Evolutionary conservation across 2,797 vertebrate species (phyloP), one percentile per base, ranked within the genome.

Genomic region (Pelochelys cantorii): DNA sequence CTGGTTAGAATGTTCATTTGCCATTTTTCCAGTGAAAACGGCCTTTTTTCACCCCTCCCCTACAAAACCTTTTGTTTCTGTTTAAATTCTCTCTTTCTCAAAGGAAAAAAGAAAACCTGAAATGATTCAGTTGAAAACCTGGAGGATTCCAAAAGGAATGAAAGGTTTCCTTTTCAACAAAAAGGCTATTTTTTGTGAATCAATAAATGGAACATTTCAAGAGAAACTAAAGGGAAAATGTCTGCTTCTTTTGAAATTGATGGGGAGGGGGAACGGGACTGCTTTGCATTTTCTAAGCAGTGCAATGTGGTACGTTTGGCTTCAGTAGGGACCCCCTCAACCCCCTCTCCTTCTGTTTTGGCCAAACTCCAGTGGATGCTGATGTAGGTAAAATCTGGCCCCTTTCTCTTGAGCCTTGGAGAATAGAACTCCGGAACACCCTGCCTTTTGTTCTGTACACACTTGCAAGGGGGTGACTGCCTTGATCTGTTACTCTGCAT

Each of bases 1-100:
- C 59, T 93, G 91, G 89, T n/a, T 89, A 90, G 84, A 96, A 96
- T 97, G 18, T 71, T 71, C 34, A 71, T 71, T 71, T 11, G 20
- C 68, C 5, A 5, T 71, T 68, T 75, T 75, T 75, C 23, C 37
- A 75, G 3, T 14, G 23, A 42, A 75, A 75, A 25, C 23, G 71
- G 71, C 11, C 71, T 48, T 37, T 48, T 71, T 15, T 15, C 6
- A 3, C 1, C 56, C 20, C 56, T 25, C 12, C 62, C 11, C 6
- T 12, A 77, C 42, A 25, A 77, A 52, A 29, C 25, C 42, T 27
- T 77, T 48, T 17, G 27, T 27, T 48, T 77, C 74, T 2, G 52
- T 48, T 52, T 48, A 52, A 77, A 29, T 29, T 48, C 14, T 27
- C 14, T 29, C 42, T 27, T 77, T 48, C 48, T 77, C 74, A 27